Evolutionary conservation across 2,113 vertebrate genomes (phyloP), one percentile per base, ranked within the genome.

Genomic region (Aythya baeri): DNA sequence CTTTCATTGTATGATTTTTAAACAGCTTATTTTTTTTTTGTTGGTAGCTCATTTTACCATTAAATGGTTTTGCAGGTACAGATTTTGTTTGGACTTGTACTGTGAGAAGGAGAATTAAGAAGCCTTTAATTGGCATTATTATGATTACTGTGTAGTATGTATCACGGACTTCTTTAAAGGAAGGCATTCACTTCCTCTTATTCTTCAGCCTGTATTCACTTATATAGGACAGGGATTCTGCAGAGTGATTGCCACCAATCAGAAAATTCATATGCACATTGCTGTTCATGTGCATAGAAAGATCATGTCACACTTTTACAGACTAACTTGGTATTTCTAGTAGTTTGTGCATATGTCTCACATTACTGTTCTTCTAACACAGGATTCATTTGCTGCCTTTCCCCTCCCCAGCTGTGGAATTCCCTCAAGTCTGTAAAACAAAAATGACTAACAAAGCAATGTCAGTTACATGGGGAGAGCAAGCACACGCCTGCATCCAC

Each of bases 181-280:
- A 38, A 63, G 25, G 20, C 38, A 83, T 43, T 58, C 54, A 22
- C 22, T 86, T 61, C 18, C 27, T 86, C 52, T 72, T 84, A 9
- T 17, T 80, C 72, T 72, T 57, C 86, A 90, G 44, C 41, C 46
- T 13, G 8, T n/a, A 36, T 50, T 74, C 15, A 41, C 32, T 80
- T 65, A 80, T 32, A 23, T 70, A 86, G 72, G 71, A 52, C 79
- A 70, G 67, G 26, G 76, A 57, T 54, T 72, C 76, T 88, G 91
- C 79, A 65, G 66, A 32, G 34, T 2, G 0, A 32, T 65, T 2
- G 0, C 43, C 7, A 27, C 38, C 4, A 12, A 34, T 65, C 26
- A 70, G 84, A 77, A 50, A 29, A 8, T 36, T 74, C 65, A 43
- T 65, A 50, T 50, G 76, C 88, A 83, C 58, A 0, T 57, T 73